A percentile compares a stretch with the other conserved stretches of the same genome.
Conservation (phyloP, 2,113 vertebrate genomes). For the Aythya baeri region DNA sequence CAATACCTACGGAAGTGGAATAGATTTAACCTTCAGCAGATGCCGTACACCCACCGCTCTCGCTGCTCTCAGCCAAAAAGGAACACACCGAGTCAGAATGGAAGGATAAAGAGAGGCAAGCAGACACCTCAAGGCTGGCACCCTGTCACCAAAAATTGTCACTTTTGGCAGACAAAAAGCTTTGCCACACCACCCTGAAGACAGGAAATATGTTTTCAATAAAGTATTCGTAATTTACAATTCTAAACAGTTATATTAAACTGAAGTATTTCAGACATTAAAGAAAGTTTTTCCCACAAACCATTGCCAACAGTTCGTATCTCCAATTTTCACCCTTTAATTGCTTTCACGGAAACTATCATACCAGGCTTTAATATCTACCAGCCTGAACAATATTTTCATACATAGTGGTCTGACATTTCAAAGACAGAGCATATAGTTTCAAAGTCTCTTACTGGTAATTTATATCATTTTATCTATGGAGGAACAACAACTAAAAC, state of each 20-base stretch:
- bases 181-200: constrained; percentile 14
- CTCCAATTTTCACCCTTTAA: constrained; percentile 43
- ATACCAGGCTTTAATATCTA: not conserved
- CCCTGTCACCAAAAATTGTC: not conserved
- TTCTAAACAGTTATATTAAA: constrained; percentile 28
- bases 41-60: not conserved
- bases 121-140: not conserved
- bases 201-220: not conserved
- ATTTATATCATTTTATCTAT: not conserved
- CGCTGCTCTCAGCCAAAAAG: not conserved
- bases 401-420: not conserved
- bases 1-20: not conserved
- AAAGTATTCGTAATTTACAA: constrained; percentile 6
- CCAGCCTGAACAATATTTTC: constrained; percentile 6
- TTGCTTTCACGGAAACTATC: not conserved
- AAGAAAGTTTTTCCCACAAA: constrained; percentile 12
- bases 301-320: not conserved
- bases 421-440: not conserved
- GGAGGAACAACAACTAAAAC: not conserved
- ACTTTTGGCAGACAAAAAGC: not conserved
- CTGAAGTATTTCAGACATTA: not conserved
- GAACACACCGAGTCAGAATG: not conserved
- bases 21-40: not conserved
- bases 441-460: not conserved
- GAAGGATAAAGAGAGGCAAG: not conserved